Conservation (phyloP, 2,113 vertebrate species). For the Otis tarda region DNA sequence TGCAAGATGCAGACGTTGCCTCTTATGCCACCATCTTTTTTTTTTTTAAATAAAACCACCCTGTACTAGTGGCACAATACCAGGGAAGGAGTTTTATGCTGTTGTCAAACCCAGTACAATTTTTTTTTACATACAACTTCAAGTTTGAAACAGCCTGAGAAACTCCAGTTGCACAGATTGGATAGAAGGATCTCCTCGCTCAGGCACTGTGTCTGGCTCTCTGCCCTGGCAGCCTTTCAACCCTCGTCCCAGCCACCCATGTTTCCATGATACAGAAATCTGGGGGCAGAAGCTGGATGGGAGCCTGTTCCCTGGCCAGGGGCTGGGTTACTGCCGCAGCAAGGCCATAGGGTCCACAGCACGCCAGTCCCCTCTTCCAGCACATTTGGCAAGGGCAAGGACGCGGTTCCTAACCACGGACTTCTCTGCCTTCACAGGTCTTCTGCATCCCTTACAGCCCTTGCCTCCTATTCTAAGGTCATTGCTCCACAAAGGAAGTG, state of each 20-base stretch:
- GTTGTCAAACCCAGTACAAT: background rate
- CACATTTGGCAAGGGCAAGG: too few relatives aligned
- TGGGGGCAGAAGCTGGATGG: background rate
- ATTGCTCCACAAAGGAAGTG: background rate
- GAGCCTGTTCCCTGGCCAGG: background rate
- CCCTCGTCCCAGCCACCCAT: background rate
- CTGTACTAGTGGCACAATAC: background rate
- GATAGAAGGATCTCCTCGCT: background rate
- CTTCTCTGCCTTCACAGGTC: background rate
- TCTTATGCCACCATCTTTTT: background rate
- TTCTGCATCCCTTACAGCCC: background rate
- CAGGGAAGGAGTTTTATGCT: background rate
- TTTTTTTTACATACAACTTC: too few relatives aligned
- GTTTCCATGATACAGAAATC: background rate
- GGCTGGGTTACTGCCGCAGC: background rate
- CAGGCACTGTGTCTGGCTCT: background rate
- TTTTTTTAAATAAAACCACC: background rate
- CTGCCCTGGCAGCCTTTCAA: background rate
- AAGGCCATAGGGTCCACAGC: background rate
- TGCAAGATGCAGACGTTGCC: background rate
- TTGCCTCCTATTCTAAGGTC: background rate
- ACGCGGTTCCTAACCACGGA: background rate
- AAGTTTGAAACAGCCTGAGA: background rate
- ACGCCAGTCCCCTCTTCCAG: rapidly evolving
- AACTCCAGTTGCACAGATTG: rapidly evolving